Percentiles rank a stretch among this genome's conserved stretches.
These are phyloP conservation scores for Tylochromis polylepis DNA, from an alignment of 2,113 vertebrate genomes.

Conservation along the genomic window DNA sequence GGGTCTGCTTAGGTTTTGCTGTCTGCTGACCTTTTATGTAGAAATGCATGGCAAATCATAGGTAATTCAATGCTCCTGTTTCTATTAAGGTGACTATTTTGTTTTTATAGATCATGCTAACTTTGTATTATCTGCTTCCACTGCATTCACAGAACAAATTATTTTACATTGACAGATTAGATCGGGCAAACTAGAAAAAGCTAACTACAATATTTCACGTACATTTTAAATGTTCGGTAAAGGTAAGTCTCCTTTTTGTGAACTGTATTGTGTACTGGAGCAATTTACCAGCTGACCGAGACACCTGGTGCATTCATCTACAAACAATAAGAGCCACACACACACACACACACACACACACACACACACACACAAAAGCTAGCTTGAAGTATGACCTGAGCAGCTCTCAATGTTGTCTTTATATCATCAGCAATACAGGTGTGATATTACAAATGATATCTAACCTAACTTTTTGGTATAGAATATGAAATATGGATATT, in stretches of 20 bases:
- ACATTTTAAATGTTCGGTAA: background rate
- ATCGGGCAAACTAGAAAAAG: background rate
- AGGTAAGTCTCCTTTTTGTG: background rate
- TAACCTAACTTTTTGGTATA: background rate
- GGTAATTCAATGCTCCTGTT: background rate
- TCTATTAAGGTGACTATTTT: background rate
- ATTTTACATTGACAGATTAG: background rate
- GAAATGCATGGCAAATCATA: background rate
- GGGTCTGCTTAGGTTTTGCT: background rate
- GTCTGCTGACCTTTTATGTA: background rate
- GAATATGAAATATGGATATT: background rate
- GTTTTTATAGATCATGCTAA: background rate
- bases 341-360: too few relatives aligned
- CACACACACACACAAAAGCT: too few relatives aligned
- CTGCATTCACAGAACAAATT: background rate
- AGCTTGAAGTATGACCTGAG: background rate
- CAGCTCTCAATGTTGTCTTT: background rate
- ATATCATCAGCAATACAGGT: background rate
- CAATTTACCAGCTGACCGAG: background rate
- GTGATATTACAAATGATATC: background rate
- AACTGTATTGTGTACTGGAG: background rate
- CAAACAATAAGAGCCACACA: background rate
- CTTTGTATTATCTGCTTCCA: background rate
- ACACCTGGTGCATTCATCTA: background rate
- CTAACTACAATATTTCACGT: background rate